These are phyloP conservation scores for Chelonoidis abingdonii DNA, from an alignment of 2,113 vertebrate genomes.

Conservation along the genomic window DNA sequence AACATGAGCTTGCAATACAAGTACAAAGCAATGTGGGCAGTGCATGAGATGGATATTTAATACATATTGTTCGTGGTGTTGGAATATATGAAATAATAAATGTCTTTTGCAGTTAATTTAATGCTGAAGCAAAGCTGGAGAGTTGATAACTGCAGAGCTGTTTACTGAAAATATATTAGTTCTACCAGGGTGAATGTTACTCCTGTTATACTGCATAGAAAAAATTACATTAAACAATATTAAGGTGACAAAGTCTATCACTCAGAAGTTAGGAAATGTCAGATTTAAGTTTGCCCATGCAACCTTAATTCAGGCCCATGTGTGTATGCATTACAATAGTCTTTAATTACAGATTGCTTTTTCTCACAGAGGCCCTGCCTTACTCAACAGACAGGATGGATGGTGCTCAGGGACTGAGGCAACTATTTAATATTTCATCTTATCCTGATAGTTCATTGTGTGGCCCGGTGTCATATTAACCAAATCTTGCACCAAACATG, in stretches of 20 bases:
- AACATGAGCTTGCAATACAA: not conserved
- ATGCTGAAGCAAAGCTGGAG: constrained; percentile 45
- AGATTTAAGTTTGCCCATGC: not conserved
- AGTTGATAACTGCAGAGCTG: constrained; percentile 25
- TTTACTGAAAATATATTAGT: constrained; percentile 59
- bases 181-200: constrained; percentile 45
- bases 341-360: not conserved
- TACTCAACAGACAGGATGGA: not conserved
- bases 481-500: constrained; percentile 27
- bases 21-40: constrained; percentile 29
- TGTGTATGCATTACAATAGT: not conserved
- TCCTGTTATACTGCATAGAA: constrained; percentile 11
- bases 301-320: not conserved
- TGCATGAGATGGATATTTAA: constrained; percentile 57
- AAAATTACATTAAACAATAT: constrained; percentile 43
- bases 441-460: not conserved
- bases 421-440: not conserved
- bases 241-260: constrained; percentile 18
- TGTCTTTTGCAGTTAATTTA: constrained; percentile 66
- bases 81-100: constrained; percentile 67
- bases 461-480: not conserved
- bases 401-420: not conserved
- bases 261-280: not conserved
- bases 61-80: constrained; percentile 61
- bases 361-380: not conserved